These are phyloP conservation scores for Zaprionus ornatus DNA, from an alignment of 1,140 invertebrate genomes.

Conservation along the genomic window DNA sequence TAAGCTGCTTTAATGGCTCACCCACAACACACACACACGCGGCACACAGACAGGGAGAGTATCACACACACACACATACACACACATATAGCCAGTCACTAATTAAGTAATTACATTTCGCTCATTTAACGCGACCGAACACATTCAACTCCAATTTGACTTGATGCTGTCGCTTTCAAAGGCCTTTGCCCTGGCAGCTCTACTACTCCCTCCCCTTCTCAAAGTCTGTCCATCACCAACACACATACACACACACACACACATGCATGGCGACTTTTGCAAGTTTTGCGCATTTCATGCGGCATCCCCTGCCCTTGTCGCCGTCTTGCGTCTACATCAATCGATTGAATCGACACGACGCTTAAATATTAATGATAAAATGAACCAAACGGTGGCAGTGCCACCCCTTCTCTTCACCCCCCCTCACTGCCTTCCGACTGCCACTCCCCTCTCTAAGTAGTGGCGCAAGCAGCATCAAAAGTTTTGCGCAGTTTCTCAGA, in stretches of 20 bases:
- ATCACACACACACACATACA: not conserved
- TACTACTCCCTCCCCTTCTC: not conserved
- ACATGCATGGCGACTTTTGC: not conserved
- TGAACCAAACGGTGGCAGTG: constrained; percentile 43
- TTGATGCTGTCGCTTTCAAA: constrained; percentile 57
- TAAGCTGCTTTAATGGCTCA: constrained; percentile 70
- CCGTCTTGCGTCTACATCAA: constrained; percentile 35
- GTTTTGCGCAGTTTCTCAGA: constrained; percentile 25
- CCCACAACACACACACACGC: constrained; percentile 6
- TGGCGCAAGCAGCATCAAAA: constrained; percentile 32
- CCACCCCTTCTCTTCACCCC: not conserved
- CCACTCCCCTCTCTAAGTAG: not conserved
- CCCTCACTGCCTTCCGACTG: not conserved
- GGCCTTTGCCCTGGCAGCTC: not conserved
- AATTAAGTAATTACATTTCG: constrained; percentile 82
- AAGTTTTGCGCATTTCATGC: constrained; percentile 63
- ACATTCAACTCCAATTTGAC: constrained; percentile 79
- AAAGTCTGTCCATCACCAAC: constrained; percentile 57
- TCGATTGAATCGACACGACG: constrained; percentile 75
- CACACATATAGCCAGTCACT: constrained; percentile 48
- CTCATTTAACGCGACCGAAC: constrained; percentile 65
- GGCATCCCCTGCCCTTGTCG: constrained; percentile 2
- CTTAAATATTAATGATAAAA: constrained; percentile 79
- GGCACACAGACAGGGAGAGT: not conserved
- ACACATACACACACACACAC: constrained; percentile 1